Base-by-base conservation (phyloP, 2,797 vertebrate genomes). In the Limosa lapponica region DNA sequence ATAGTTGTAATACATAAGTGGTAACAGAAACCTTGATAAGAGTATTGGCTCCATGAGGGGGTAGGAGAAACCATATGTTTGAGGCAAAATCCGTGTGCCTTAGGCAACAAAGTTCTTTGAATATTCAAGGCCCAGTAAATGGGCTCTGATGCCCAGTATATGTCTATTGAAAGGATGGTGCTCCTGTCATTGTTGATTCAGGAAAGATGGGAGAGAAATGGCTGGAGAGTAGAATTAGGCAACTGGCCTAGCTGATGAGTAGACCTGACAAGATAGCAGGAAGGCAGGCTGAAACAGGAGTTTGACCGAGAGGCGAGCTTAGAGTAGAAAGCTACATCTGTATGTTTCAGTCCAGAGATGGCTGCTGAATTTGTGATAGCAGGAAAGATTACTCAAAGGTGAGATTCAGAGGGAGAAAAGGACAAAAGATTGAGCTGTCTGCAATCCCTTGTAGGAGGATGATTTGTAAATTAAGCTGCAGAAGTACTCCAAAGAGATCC, bases 41-140 rank as follows among this genome's bases (percentile, higher is more conserved):
- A 34, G 1, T 74, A 19, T 27, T 1, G 3, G 24, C 54, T 89
- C 19, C 9, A 2, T 58, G 28, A 34, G 22, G 32, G 17, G 8
- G 20, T 13, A 28, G 16, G 22, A 48, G 25, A 43, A 46, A 41
- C 28, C 2, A 0, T 57, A n/a, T 16, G 12, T 46, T 67, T 4
- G 2, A 51, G 8, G 27, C 16, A 75, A 39, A 70, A 34, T 57
- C 28, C 30, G 20, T 74, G 5, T 34, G 43, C 36, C 43, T 52
- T 36, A 44, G 24, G 37, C 19, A 37, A 15, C 7, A 12, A 43
- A 62, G 14, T 62, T 64, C 10, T 32, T 24, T 70, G 55, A 61
- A 28, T 85, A 44, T 69, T 62, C 10, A 43, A 62, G 20, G 37
- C 24, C n/a, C 14, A 34, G 51, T 37, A 10, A 41, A 20, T 20